phyloP scores from a whole-genome alignment of 2,113 vertebrate genomes.

The Hirundichthys speculiger region DNA sequence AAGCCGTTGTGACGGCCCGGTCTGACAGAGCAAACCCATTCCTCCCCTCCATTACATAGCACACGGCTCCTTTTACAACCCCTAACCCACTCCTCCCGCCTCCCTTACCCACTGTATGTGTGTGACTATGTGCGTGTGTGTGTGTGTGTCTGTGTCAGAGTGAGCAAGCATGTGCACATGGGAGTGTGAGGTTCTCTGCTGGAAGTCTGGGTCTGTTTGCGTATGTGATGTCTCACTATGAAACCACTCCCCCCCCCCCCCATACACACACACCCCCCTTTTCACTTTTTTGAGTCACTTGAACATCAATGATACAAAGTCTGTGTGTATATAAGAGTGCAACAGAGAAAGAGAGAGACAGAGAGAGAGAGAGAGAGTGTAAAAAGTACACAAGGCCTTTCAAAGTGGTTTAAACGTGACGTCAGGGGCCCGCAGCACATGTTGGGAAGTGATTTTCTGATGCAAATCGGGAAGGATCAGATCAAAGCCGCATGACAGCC shows the following conservation, averaged over 20 bases:
- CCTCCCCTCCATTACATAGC: conserved; percentile 87
- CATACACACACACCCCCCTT: conserved; percentile 6
- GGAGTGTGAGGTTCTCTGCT: conserved; percentile 70
- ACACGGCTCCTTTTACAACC: conserved; percentile 80
- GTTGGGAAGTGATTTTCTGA: conserved; percentile 96
- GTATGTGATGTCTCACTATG: conserved; percentile 65
- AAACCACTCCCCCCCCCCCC: conserved; percentile 64
- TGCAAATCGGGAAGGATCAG: conserved; percentile 98
- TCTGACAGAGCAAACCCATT: conserved; percentile 98
- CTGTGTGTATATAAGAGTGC: background rate
- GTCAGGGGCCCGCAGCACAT: conserved; percentile 89
- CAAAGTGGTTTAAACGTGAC: conserved; percentile 83
- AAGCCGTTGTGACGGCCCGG: conserved; percentile 99
- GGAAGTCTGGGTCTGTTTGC: conserved; percentile 47
- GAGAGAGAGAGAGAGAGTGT: conserved; percentile 6
- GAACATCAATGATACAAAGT: conserved; percentile 55
- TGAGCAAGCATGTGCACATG: conserved; percentile 66
- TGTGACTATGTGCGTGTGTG: conserved; percentile 47
- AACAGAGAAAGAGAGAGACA: background rate
- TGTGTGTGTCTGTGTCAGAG: conserved; percentile 45
- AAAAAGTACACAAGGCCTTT: conserved; percentile 74
- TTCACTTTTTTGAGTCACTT: conserved; percentile 76
- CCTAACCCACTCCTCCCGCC: conserved; percentile 72
- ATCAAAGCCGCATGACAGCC: conserved; percentile 94
- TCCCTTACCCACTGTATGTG: conserved; percentile 60